Evolutionary conservation across 2,113 vertebrate species (phyloP).

Genomic region (Catharus minimus): DNA sequence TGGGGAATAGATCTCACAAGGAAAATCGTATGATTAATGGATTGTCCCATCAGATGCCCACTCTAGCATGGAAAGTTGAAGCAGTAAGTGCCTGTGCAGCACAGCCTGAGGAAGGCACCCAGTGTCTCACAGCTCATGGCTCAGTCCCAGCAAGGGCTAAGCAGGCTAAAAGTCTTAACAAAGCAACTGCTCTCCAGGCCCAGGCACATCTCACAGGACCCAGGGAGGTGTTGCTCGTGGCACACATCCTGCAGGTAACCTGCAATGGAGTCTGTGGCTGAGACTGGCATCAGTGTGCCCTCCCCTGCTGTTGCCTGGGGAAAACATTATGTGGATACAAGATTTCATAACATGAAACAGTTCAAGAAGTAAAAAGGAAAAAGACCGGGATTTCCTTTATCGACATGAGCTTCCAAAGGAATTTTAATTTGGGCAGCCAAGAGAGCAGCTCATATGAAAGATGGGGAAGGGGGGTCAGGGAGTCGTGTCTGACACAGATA

Average conservation of each 20-base stretch:
- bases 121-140: neutral
- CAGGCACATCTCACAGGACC: neutral
- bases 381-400: neutral
- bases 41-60: neutral
- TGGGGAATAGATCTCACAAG: neutral
- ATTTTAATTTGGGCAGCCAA: neutral
- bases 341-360: neutral
- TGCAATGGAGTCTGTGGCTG: neutral
- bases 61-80: neutral
- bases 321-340: neutral
- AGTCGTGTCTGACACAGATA: neutral
- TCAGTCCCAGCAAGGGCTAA: constrained; percentile 1
- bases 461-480: neutral
- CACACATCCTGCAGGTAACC: neutral
- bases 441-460: neutral
- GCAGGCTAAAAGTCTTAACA: constrained; percentile 8
- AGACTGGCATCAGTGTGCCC: neutral
- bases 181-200: neutral
- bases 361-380: neutral
- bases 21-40: neutral
- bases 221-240: neutral
- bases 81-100: neutral
- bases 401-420: neutral
- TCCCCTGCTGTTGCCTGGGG: neutral
- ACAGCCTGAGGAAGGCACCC: neutral